Conservation (phyloP, 2,888 invertebrate genomes). For the Thymelicus sylvestris region DNA sequence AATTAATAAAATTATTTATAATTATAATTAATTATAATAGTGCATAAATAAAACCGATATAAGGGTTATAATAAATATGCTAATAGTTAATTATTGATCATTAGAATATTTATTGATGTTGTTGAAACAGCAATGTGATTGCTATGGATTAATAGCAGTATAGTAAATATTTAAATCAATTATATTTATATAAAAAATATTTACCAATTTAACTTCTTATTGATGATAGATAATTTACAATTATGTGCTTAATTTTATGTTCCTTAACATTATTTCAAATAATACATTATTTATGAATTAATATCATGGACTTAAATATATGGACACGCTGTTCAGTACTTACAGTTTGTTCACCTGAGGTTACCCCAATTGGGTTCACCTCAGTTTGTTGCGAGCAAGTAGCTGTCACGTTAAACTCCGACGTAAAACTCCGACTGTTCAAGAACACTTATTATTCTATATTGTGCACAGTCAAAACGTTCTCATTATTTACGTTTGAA, state of each 20-base stretch:
- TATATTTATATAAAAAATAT: background rate
- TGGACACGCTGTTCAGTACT: no score
- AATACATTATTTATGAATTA: no score
- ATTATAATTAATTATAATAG: background rate
- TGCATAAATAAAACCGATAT: background rate
- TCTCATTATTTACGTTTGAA: no score
- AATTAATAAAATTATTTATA: slow-evolving; percentile 1
- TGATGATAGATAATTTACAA: background rate
- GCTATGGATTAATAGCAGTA: background rate
- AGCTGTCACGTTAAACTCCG: no score
- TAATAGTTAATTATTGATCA: background rate
- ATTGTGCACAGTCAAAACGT: no score
- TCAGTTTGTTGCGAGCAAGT: no score
- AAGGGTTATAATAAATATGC: background rate
- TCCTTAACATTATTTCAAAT: no score
- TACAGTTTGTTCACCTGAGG: no score
- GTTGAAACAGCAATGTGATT: slow-evolving; percentile 9
- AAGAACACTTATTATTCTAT: no score
- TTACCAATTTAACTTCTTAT: background rate
- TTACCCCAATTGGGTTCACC: no score
- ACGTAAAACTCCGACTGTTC: no score
- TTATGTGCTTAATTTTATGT: background rate
- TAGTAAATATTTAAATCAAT: background rate
- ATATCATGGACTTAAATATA: no score
- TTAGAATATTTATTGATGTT: slow-evolving; percentile 6